These are phyloP conservation scores for Tuberolachnus salignus DNA, from an alignment of 2,888 invertebrate species.

Conservation along the genomic window DNA sequence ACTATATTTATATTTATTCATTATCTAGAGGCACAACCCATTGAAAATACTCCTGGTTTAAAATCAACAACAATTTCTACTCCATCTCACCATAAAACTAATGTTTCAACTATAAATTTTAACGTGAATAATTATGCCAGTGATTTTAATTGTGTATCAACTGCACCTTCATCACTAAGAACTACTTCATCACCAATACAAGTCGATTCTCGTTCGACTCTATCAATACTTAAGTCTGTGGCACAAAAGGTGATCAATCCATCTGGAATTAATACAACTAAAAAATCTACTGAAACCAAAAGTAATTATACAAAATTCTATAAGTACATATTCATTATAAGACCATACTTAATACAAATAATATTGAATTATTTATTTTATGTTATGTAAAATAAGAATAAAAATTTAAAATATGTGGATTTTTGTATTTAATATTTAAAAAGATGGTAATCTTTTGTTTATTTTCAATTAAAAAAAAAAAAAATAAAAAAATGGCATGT, in stretches of 20 bases:
- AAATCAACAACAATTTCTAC: conserved; percentile 44
- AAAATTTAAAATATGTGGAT: no score
- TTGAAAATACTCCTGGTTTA: conserved; percentile 36
- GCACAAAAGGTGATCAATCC: conserved; percentile 92
- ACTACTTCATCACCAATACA: conserved; percentile 58
- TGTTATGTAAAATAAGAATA: no score
- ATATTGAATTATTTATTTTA: no score
- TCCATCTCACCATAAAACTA: conserved; percentile 33
- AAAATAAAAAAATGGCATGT: no score
- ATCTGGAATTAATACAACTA: conserved; percentile 72
- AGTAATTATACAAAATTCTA: conserved; percentile 25
- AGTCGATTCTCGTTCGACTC: conserved; percentile 65
- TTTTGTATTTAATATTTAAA: background rate
- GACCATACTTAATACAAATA: background rate
- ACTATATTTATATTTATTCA: background rate
- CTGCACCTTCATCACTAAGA: conserved; percentile 47
- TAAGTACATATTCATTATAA: no score
- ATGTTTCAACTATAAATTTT: conserved; percentile 25
- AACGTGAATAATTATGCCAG: conserved; percentile 35
- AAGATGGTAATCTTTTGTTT: no score
- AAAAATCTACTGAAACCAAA: conserved; percentile 48
- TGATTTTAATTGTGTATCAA: conserved; percentile 48
- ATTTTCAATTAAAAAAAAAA: background rate
- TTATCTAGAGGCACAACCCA: conserved; percentile 32
- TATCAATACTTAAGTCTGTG: conserved; percentile 88